phyloP scores from a whole-genome alignment of 2,797 vertebrate genomes.

The Sylvia borin region DNA sequence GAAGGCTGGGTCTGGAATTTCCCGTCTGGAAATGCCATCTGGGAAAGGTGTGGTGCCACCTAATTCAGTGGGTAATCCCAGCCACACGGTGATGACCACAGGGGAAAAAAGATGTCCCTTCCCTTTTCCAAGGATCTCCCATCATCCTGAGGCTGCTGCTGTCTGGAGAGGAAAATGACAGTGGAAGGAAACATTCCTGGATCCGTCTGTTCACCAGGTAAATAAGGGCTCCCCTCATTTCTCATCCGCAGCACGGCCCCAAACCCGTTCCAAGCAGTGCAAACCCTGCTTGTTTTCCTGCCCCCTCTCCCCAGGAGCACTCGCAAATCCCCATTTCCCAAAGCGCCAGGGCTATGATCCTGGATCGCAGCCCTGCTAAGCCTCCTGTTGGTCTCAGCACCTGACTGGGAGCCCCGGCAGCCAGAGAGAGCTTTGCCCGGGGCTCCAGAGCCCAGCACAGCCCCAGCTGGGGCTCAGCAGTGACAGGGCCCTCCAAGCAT shows the following conservation, averaged over 20 bases:
- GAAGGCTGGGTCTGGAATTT: not conserved
- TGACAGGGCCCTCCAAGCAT: slow-evolving; percentile 29
- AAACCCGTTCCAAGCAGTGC: not conserved
- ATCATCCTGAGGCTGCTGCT: not conserved
- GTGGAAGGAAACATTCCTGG: not conserved
- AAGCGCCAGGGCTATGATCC: not conserved
- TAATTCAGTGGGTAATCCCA: not conserved
- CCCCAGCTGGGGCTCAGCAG: not conserved
- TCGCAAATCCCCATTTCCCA: not conserved
- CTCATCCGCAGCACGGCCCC: not conserved
- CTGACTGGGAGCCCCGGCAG: slow-evolving; percentile 22
- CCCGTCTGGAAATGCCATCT: slow-evolving; percentile 24
- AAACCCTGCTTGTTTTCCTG: not conserved
- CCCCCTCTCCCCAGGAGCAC: not conserved
- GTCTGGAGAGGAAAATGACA: not conserved
- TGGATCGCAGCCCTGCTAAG: not conserved
- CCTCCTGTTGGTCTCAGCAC: not conserved
- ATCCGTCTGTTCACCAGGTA: not conserved
- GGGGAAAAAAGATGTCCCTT: not conserved
- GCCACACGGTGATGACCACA: not conserved
- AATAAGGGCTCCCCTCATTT: not conserved
- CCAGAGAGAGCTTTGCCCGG: slow-evolving; percentile 22
- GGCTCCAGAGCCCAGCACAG: not conserved
- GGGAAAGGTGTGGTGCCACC: not conserved
- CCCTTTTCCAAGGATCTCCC: not conserved